Base-by-base conservation (phyloP, 2,113 vertebrate genomes). In the Callipepla californica region DNA sequence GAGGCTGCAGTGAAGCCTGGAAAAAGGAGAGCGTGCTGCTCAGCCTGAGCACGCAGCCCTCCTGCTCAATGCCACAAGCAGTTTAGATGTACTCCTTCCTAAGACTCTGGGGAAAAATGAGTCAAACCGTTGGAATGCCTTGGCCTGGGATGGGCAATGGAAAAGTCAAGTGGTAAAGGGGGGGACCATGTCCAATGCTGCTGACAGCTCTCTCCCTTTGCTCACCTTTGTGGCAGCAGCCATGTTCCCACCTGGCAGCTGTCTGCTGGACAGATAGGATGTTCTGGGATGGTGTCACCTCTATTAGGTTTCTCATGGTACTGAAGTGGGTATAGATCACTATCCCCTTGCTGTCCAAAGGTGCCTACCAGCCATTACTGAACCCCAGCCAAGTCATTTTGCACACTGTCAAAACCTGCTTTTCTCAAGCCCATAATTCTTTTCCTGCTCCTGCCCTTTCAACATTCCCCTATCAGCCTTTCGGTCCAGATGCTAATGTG, bases 1-100 rank as follows among this genome's bases (percentile, higher is more conserved):
- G 67, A 45, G 88, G 88, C 17, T 86, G 88, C 8, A 42, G 42
- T 42, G 92, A 96, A 53, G 65, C 88, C 96, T 93, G 90, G 13
- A 93, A 91, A 96, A 57, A 62, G 18, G 6, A 85, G 19, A 77
- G 61, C 11, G 8, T 6, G 3, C 38, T 4, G 4, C 21, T 21
- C 45, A 78, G 38, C 11, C 40, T 1, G 2, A 57, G 18, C n/a
- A 65, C 47, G 26, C 32, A 58, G 5, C 23, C 44, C 6, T 53
- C 22, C 7, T 18, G 32, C 28, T 11, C 42, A 11, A 63, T 36
- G 3, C 6, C 36, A 48, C 44, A 19, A 69, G 21, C 62, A 26
- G 25, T 48, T 89, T 47, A 67, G n/a, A 16, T 30, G 51, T 22
- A 40, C 19, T 48, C 4, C 42, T 26, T 23, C 4, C 32, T 74